Base-by-base conservation (phyloP, 2,888 invertebrate species). In the Rhyacophila evoluta region DNA sequence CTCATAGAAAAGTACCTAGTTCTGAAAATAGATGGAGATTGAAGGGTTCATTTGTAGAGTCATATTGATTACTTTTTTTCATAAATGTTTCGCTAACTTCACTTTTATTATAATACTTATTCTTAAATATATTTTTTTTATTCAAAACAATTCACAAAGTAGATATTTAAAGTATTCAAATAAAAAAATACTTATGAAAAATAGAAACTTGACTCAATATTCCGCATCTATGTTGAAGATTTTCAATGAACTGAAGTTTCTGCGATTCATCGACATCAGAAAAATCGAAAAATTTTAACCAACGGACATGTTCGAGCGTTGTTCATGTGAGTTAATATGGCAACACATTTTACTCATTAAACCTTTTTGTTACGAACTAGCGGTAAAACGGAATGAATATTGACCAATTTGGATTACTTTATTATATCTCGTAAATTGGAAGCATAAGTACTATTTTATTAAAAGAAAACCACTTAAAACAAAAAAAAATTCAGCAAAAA, bases 11-110 rank as follows among this genome's bases (percentile, higher is more conserved):
- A 92, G 92, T 92, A 92, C 92, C 91, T 92, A 90, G 88, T 89
- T 92, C 92, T 92, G 92, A 92, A 92, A 92, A 92, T 92, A 92
- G 92, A 92, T 91, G 91, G 91, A 91, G 91, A 91, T 91, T 90
- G 90, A 91, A 91, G 87, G 88, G 88, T 89, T 88, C 88, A 88
- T 87, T 84, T 83, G 81, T 82, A 85, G 85, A 84, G 83, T 84
- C 88, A 88, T 83, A 81, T 10, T 74, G 28, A 74, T 25, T 38
- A 77, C 77, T 79, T 77, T 79, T 79, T 74, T 41, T 84, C 81
- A 83, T 76, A 75, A 78, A 70, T 33, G 19, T 1, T 8, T 19
- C 10, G 10, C 8, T 1, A 12, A 19, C 55, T 10, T 10, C 55
- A 55, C 55, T 55, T 55, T 25, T 55, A 55, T 55, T 55, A 25